Evolutionary conservation across 2,797 vertebrate genomes (phyloP), one percentile per base, ranked within the genome.

Genomic region (Clarias pachynema): DNA sequence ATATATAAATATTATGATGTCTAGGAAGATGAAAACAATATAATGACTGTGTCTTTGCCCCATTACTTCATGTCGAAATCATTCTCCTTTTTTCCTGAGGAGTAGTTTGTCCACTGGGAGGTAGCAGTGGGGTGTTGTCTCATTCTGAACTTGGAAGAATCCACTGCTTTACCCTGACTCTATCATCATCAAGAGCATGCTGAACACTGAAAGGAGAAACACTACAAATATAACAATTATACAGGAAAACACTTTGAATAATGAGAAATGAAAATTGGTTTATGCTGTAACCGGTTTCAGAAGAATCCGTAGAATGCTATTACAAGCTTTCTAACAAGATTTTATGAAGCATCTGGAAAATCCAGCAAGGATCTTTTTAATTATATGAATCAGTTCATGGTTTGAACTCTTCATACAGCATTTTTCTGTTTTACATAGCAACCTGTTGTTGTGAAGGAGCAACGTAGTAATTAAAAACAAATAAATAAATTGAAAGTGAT

Each of bases 51-150:
- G 6, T 31, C 16, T 75, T 26, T 53, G 14, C 24, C 26, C 15
- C 49, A 82, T 26, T 57, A 15, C 31, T 59, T 70, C 15, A 72
- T 59, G 34, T 40, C 70, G 22, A 24, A 9, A 31, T 49, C 29
- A 4, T 29, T 72, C 24, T 68, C 34, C 34, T 26, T 53, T 62
- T 34, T 60, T 62, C 62, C 62, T 60, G 63, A 80, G 24, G 49
- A 69, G 44, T 26, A 62, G 20, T 81, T 86, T 86, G 86, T 79
- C 86, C 86, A 89, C 86, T 87, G 79, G 88, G 84, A 84, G 84
- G 86, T 86, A 69, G 82, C 34, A 87, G 86, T 84, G 81, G 81
- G 68, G 78, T 85, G 80, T 73, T 57, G 34, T 72, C 40, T 59
- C 34, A 60, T 22, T n/a, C 5, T 63, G 57, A 59, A 81, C 24